phyloP scores from a whole-genome alignment of 2,888 invertebrate genomes.

The Leptodirus hochenwartii region DNA sequence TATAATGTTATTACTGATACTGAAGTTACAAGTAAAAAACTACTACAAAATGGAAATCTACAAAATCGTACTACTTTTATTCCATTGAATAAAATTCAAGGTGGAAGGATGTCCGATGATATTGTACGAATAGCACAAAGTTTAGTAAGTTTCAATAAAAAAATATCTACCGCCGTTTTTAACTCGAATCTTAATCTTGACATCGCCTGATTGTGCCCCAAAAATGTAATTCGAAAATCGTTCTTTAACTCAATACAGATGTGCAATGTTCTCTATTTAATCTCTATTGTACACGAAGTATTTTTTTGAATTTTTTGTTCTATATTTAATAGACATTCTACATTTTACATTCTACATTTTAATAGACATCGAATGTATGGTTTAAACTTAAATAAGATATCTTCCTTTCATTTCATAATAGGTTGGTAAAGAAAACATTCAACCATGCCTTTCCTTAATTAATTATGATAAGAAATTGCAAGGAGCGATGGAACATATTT shows the following conservation, averaged over 20 bases:
- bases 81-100: constrained; percentile 75
- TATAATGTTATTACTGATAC: constrained; percentile 83
- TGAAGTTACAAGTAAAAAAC: constrained; percentile 64
- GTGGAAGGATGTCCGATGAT: constrained; percentile 37
- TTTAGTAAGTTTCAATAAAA: constrained; percentile 40
- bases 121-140: constrained; percentile 48
- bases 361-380: too few relatives aligned
- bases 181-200: too few relatives aligned
- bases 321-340: too few relatives aligned
- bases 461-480: constrained; percentile 43
- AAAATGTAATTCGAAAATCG: too few relatives aligned
- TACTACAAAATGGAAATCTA: constrained; percentile 68
- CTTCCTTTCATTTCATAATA: too few relatives aligned
- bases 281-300: too few relatives aligned
- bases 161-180: too few relatives aligned
- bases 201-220: too few relatives aligned
- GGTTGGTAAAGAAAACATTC: constrained; percentile 67
- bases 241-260: too few relatives aligned
- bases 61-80: constrained; percentile 70
- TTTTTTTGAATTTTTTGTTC: neutral
- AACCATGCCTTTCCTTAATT: constrained; percentile 63
- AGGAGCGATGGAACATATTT: constrained; percentile 73
- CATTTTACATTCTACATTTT: too few relatives aligned
- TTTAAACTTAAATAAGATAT: too few relatives aligned
- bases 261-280: too few relatives aligned